A percentile compares a stretch with the other conserved stretches of the same genome.
Conservation (phyloP, 2,113 vertebrate species). For the Chrysemys picta region DNA sequence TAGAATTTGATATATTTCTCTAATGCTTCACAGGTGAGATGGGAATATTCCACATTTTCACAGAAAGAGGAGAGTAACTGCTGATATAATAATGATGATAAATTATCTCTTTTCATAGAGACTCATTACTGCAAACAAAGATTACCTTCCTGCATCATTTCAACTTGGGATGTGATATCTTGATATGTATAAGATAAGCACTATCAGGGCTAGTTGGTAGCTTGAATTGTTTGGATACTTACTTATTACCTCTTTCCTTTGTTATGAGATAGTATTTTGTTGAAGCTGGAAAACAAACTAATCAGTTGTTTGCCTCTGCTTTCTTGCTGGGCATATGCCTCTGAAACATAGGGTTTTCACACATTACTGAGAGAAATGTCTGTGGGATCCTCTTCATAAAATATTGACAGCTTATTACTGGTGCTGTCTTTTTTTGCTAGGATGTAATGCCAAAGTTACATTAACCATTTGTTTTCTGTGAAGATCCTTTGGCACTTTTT, state of each 20-base stretch:
- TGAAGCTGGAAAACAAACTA: fast-evolving
- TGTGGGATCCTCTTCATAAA: background rate
- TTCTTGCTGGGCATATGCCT: background rate
- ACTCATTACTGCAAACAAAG: background rate
- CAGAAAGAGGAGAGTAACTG: background rate
- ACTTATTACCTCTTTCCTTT: background rate
- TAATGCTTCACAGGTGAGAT: background rate
- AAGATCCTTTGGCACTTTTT: background rate
- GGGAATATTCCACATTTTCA: background rate
- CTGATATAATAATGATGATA: background rate
- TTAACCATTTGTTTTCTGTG: background rate
- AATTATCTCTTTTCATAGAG: background rate
- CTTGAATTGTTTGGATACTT: background rate
- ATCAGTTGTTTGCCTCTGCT: fast-evolving
- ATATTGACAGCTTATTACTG: background rate
- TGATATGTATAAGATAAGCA: background rate
- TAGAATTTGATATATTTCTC: background rate
- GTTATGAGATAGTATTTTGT: background rate
- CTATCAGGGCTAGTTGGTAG: background rate
- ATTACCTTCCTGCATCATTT: background rate
- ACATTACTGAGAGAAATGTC: fast-evolving
- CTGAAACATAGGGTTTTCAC: background rate
- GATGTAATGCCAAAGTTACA: background rate
- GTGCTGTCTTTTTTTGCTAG: background rate
- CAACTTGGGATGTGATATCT: background rate